A percentile compares a stretch with the other conserved stretches of the same genome.
Evolutionary conservation across 2,113 vertebrate genomes (phyloP).

Genomic region (Paralichthys olivaceus): DNA sequence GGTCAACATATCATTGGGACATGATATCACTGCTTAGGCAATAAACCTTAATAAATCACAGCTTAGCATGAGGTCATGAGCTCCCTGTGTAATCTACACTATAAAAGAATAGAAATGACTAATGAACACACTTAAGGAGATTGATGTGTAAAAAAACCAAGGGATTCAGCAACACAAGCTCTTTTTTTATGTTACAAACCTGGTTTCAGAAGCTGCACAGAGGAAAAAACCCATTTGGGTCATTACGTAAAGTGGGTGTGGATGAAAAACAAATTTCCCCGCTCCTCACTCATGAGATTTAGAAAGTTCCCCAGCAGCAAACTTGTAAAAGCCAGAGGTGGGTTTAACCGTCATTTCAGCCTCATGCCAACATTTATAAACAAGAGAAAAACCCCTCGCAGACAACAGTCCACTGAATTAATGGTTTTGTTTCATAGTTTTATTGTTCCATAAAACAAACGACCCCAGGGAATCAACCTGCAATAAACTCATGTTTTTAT

Average conservation of each 20-base stretch:
- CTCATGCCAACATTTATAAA: slow-evolving; percentile 11
- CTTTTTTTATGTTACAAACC: slow-evolving; percentile 8
- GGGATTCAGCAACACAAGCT: slow-evolving; percentile 13
- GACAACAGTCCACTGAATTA: too few species aligned
- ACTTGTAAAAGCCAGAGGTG: background rate
- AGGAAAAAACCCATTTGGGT: slow-evolving; percentile 6
- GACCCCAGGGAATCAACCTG: slow-evolving; percentile 13
- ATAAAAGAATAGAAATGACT: background rate
- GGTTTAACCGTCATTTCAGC: slow-evolving; percentile 17
- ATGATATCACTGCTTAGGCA: background rate
- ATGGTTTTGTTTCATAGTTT: slow-evolving; percentile 14
- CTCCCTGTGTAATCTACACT: slow-evolving; percentile 5
- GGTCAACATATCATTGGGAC: slow-evolving; percentile 1
- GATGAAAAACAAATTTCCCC: slow-evolving; percentile 37
- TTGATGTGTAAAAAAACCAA: background rate
- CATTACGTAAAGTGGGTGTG: slow-evolving; percentile 53
- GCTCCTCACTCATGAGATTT: slow-evolving; percentile 36
- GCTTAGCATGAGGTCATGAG: slow-evolving; percentile 5
- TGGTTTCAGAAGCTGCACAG: background rate
- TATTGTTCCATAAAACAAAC: slow-evolving; percentile 10
- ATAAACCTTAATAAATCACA: slow-evolving; percentile 9
- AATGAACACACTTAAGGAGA: background rate
- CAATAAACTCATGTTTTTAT: background rate
- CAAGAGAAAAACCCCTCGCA: background rate
- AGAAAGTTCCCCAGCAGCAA: slow-evolving; percentile 20